These are phyloP conservation scores for Yponomeuta malinellus DNA, from an alignment of 2,888 invertebrate species.

Conservation along the genomic window DNA sequence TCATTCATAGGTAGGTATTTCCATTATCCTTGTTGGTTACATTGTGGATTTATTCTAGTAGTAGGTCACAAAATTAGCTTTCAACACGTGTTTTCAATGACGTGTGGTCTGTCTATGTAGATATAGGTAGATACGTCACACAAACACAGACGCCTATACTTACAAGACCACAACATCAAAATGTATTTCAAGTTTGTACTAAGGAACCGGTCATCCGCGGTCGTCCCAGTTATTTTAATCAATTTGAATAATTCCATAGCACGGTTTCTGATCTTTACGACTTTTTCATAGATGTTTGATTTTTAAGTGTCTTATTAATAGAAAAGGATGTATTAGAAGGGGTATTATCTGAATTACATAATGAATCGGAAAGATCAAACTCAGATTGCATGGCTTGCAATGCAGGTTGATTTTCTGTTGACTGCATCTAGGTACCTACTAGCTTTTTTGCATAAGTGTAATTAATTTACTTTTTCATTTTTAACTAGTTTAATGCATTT, in stretches of 20 bases:
- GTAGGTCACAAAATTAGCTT: neutral
- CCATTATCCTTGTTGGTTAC: neutral
- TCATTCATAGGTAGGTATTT: neutral
- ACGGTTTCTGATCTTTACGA: neutral
- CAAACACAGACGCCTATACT: neutral
- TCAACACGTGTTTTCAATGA: neutral
- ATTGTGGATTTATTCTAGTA: neutral
- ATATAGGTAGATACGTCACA: neutral
- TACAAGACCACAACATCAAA: neutral
- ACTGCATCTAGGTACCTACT: too few species aligned
- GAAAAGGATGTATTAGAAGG: neutral
- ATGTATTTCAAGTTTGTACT: conserved; percentile 9
- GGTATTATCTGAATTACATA: too few species aligned
- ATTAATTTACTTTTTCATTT: too few species aligned
- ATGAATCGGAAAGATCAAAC: too few species aligned
- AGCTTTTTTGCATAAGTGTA: too few species aligned
- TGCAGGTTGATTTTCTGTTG: too few species aligned
- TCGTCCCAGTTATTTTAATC: conserved; percentile 7
- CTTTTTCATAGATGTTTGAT: neutral
- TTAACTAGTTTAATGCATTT: too few species aligned
- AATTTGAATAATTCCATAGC: neutral
- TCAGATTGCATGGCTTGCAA: too few species aligned
- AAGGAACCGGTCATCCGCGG: conserved; percentile 10
- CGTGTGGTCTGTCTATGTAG: neutral
- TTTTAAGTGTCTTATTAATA: neutral